Conservation (phyloP, 1,140 invertebrate species). For the Sitophilus oryzae region DNA sequence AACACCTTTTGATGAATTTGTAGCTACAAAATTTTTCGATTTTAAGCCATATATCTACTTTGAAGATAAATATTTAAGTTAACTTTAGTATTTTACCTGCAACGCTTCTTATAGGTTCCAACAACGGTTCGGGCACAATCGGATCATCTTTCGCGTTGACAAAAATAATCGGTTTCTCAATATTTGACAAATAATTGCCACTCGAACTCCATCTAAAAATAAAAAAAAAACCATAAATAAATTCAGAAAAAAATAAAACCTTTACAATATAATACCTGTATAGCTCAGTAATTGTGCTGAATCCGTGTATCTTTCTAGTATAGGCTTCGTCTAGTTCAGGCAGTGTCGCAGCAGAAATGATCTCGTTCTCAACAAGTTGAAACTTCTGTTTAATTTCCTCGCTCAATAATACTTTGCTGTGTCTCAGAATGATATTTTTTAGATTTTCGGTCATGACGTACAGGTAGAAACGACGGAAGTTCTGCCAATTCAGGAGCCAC, state of each 20-base stretch:
- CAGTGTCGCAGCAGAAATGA: conserved; percentile 77
- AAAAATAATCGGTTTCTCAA: conserved; percentile 79
- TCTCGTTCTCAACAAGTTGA: conserved; percentile 68
- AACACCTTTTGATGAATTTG: no score
- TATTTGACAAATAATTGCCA: conserved; percentile 66
- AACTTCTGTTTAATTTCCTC: conserved; percentile 66
- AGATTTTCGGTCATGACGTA: conserved; percentile 90
- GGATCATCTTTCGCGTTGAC: conserved; percentile 87
- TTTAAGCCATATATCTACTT: no score
- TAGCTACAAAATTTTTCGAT: no score
- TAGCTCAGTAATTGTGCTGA: conserved; percentile 66
- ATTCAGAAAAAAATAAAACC: no score
- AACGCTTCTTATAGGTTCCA: conserved; percentile 65
- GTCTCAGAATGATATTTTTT: conserved; percentile 73
- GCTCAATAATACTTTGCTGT: conserved; percentile 68
- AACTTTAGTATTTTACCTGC: conserved; percentile 56
- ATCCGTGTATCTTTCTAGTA: conserved; percentile 73
- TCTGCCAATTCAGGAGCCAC: conserved; percentile 76
- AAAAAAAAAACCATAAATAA: conserved; percentile 3
- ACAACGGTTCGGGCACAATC: conserved; percentile 68
- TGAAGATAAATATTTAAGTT: no score
- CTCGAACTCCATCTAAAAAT: conserved; percentile 63
- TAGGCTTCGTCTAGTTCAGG: conserved; percentile 85
- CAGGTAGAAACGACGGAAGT: conserved; percentile 81
- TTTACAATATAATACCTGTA: conserved; percentile 58